Conservation (phyloP, 2,888 invertebrate genomes). For the Drosophila tanythrix region DNA sequence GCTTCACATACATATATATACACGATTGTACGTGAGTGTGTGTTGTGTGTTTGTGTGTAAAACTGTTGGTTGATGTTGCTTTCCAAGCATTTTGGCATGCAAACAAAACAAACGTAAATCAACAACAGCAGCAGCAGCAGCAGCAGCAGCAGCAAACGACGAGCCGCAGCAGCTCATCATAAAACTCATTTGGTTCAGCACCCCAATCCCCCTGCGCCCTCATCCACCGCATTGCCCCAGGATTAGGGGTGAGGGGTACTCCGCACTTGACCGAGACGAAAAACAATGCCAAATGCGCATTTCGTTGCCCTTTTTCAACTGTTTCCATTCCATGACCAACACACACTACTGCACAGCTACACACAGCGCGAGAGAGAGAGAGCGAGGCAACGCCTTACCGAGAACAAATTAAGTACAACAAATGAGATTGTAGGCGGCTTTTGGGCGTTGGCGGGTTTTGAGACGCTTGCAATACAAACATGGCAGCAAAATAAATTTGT, state of each 20-base stretch:
- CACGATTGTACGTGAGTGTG: background rate
- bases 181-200: conserved; percentile 73
- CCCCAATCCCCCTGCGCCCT: conserved; percentile 1
- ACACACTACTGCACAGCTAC: conserved; percentile 25
- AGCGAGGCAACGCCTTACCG: background rate
- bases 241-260: conserved; percentile 1
- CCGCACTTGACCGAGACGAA: conserved; percentile 53
- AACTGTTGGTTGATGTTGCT: conserved; percentile 71
- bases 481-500: conserved; percentile 74
- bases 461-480: conserved; percentile 57
- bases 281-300: conserved; percentile 65
- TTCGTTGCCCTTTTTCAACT: conserved; percentile 63
- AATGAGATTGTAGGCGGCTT: conserved; percentile 70
- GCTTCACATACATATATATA: conserved; percentile 1
- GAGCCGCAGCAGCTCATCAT: conserved; percentile 75
- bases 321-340: conserved; percentile 46
- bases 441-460: conserved; percentile 36
- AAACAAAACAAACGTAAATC: conserved; percentile 79
- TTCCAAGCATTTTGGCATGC: conserved; percentile 71
- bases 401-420: conserved; percentile 75
- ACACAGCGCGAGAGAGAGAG: conserved; percentile 7
- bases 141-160: conserved; percentile 23
- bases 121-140: conserved; percentile 56
- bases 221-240: background rate
- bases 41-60: conserved; percentile 27